Conservation (phyloP, 2,797 vertebrate genomes). For the Pachyuromys duprasi region DNA sequence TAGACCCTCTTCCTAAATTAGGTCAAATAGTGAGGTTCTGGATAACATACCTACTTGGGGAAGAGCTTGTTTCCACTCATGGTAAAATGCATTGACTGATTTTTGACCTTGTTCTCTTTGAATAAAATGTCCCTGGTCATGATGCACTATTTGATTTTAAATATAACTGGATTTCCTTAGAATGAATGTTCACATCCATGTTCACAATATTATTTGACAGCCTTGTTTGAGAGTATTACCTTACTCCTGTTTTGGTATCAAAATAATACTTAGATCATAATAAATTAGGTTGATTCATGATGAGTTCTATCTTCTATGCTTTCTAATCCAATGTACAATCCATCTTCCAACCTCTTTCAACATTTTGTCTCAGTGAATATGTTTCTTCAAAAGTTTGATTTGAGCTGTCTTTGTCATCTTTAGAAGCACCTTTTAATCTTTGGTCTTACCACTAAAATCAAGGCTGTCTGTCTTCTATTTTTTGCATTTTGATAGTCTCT, state of each 20-base stretch:
- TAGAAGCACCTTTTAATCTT: neutral
- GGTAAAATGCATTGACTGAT: neutral
- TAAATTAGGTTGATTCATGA: neutral
- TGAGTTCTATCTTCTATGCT: neutral
- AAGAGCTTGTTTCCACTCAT: neutral
- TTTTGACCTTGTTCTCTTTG: neutral
- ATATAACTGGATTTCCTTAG: neutral
- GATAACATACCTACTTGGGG: fast-evolving
- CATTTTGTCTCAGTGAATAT: neutral
- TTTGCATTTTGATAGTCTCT: neutral
- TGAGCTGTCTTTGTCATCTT: neutral
- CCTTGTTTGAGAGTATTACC: neutral
- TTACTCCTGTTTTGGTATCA: neutral
- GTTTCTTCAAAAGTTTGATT: neutral
- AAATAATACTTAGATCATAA: neutral
- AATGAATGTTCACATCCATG: neutral
- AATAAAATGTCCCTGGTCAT: neutral
- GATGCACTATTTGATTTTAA: neutral
- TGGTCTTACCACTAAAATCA: neutral
- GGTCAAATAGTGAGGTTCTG: neutral
- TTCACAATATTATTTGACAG: neutral
- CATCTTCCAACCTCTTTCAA: neutral
- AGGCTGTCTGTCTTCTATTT: neutral
- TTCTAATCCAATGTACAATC: neutral
- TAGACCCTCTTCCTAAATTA: neutral